Percentiles rank a stretch among this genome's conserved stretches.
These are phyloP conservation scores for Crotophaga sulcirostris DNA, from an alignment of 2,113 vertebrate genomes.

Conservation along the genomic window DNA sequence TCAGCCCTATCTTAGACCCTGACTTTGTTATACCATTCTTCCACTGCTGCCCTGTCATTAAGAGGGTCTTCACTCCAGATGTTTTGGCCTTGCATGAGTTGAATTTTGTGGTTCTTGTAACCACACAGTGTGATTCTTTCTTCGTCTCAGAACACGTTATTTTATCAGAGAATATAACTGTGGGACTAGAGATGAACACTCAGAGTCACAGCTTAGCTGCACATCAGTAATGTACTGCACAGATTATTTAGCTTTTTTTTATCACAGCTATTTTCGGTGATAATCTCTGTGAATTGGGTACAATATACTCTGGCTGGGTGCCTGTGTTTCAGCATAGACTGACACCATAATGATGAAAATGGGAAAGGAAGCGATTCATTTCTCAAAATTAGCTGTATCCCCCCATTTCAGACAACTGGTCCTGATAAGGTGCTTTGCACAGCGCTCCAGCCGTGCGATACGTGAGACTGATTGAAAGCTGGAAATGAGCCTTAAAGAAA, in stretches of 20 bases:
- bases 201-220: neutral
- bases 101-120: fast-evolving
- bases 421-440: neutral
- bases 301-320: neutral
- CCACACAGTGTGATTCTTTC: neutral
- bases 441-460: neutral
- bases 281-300: neutral
- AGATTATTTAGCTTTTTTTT: neutral
- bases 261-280: neutral
- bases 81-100: neutral
- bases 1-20: fast-evolving
- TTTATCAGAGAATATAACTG: neutral
- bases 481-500: neutral
- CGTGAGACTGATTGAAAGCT: neutral
- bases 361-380: neutral
- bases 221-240: neutral
- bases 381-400: neutral
- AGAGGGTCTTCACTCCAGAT: fast-evolving
- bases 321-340: neutral
- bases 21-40: neutral
- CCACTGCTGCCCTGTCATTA: fast-evolving
- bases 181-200: fast-evolving
- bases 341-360: neutral
- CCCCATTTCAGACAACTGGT: neutral
- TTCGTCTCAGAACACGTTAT: neutral